Percentiles rank a stretch among this genome's conserved stretches.
These are phyloP conservation scores for Chloroceryle amazona DNA, from an alignment of 2,797 vertebrate species.

Conservation along the genomic window DNA sequence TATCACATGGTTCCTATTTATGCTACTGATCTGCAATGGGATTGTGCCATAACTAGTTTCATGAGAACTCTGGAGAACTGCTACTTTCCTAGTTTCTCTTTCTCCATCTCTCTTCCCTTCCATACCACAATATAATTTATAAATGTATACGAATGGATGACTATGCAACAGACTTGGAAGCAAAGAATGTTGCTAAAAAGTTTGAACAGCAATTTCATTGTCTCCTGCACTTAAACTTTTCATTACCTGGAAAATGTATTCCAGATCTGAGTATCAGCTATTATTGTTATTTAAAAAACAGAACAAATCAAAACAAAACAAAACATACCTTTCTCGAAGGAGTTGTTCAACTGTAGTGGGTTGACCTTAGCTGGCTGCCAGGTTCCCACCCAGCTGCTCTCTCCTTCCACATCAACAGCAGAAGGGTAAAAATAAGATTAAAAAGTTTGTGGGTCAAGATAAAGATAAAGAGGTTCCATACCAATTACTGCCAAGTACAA, in stretches of 20 bases:
- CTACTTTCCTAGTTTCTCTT: neutral
- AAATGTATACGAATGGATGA: neutral
- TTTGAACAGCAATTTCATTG: neutral
- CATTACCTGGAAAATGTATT: neutral
- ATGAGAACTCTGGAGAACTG: neutral
- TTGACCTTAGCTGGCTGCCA: neutral
- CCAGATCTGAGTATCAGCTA: neutral
- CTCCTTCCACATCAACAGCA: neutral
- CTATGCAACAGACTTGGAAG: neutral
- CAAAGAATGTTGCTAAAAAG: neutral
- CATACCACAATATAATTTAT: neutral
- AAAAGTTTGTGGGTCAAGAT: neutral
- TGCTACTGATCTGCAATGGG: neutral
- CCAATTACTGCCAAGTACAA: neutral
- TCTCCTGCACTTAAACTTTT: neutral
- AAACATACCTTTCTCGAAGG: too few relatives aligned
- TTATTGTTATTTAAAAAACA: neutral
- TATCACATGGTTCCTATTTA: fast-evolving
- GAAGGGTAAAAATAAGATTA: neutral
- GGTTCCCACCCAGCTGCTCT: neutral
- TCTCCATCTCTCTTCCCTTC: neutral
- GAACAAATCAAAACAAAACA: neutral
- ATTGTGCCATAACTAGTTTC: neutral
- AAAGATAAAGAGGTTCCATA: neutral
- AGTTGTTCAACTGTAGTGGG: neutral